These are phyloP conservation scores for Chrysochloris asiatica DNA, from an alignment of 2,113 vertebrate species.

Conservation along the genomic window DNA sequence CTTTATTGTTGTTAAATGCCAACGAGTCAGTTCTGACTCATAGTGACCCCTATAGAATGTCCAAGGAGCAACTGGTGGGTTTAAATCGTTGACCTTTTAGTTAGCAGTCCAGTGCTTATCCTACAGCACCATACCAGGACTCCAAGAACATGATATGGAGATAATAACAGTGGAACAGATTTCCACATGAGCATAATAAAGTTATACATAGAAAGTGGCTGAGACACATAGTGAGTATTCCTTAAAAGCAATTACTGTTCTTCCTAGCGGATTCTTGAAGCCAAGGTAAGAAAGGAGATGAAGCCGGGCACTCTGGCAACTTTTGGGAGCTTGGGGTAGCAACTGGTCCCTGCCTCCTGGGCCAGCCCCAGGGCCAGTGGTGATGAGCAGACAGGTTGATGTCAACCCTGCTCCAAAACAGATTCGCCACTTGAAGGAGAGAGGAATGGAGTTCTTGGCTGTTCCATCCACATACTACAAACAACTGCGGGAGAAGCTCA, in stretches of 20 bases:
- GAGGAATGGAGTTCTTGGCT: slow-evolving; percentile 94
- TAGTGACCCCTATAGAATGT: too few species aligned
- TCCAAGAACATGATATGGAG: too few species aligned
- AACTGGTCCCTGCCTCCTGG: not conserved
- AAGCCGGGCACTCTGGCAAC: not conserved
- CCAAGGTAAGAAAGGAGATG: not conserved
- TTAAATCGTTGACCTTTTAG: too few species aligned
- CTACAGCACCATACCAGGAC: too few species aligned
- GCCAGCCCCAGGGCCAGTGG: accelerated
- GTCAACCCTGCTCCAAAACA: slow-evolving; percentile 67
- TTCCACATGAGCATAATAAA: not conserved
- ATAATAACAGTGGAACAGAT: too few species aligned
- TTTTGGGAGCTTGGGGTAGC: not conserved
- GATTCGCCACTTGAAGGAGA: slow-evolving; percentile 92
- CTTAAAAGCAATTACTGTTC: not conserved
- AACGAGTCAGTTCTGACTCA: too few species aligned
- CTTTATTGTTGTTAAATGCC: too few species aligned
- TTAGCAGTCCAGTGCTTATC: too few species aligned
- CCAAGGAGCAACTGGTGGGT: too few species aligned
- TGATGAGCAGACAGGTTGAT: not conserved
- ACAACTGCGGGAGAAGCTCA: slow-evolving; percentile 90
- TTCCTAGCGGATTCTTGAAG: not conserved
- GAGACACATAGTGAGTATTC: accelerated
- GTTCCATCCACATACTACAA: slow-evolving; percentile 93
- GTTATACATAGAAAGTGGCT: not conserved